Evolutionary conservation across 1,140 invertebrate genomes (phyloP).

Genomic region (Drosophila ohnishii): DNA sequence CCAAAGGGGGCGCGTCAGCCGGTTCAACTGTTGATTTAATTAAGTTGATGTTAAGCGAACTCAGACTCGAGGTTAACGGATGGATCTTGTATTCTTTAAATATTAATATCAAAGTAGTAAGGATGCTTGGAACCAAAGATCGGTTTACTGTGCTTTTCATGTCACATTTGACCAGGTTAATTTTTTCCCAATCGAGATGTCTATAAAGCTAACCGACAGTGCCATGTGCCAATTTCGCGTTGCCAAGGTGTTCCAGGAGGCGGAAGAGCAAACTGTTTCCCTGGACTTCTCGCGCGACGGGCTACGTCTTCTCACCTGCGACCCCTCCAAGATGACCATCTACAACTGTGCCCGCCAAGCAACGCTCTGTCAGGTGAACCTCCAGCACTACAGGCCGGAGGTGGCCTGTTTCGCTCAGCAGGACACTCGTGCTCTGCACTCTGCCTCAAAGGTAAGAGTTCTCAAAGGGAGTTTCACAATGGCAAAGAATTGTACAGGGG

Average conservation of each 20-base stretch:
- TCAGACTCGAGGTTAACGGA: too few relatives aligned
- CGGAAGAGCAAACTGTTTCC: slow-evolving; percentile 14
- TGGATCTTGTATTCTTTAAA: background rate
- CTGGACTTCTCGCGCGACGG: slow-evolving; percentile 50
- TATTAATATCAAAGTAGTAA: background rate
- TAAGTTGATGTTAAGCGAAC: slow-evolving; percentile 32
- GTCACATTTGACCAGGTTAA: slow-evolving; percentile 7
- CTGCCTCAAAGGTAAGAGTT: slow-evolving; percentile 40
- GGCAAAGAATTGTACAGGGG: background rate
- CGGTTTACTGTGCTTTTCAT: slow-evolving; percentile 12
- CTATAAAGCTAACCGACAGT: slow-evolving; percentile 21
- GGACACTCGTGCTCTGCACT: slow-evolving; percentile 39
- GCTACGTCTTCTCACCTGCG: slow-evolving; percentile 21
- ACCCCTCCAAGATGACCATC: slow-evolving; percentile 32
- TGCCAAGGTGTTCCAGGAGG: slow-evolving; percentile 34
- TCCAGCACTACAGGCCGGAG: slow-evolving; percentile 41
- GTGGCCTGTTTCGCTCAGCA: slow-evolving; percentile 40
- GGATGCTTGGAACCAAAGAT: background rate
- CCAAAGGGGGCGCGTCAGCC: slow-evolving; percentile 33
- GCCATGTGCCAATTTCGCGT: slow-evolving; percentile 49
- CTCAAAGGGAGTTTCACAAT: background rate
- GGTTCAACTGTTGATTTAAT: slow-evolving; percentile 62
- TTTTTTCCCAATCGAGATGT: slow-evolving; percentile 1
- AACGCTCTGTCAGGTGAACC: slow-evolving; percentile 25
- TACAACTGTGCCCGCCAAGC: slow-evolving; percentile 17